Conservation (phyloP, 2,113 vertebrate species). For the Halcyon malimbica region DNA sequence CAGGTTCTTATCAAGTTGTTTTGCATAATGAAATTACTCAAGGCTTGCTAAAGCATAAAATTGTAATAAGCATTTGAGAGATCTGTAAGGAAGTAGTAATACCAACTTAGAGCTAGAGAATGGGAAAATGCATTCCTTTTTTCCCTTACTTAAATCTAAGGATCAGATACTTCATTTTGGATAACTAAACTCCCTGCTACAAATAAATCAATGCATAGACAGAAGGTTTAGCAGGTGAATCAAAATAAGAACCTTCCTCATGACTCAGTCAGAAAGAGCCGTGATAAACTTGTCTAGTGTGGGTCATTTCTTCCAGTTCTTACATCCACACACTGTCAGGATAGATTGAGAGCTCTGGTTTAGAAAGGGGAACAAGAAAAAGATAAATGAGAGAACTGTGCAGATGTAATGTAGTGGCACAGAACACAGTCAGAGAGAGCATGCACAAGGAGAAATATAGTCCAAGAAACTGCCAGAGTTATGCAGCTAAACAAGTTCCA, state of each 20-base stretch:
- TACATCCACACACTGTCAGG: background rate
- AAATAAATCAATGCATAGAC: slow-evolving; percentile 29
- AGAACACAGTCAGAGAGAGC: background rate
- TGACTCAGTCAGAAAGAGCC: slow-evolving; percentile 15
- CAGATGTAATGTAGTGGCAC: background rate
- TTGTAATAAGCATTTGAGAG: background rate
- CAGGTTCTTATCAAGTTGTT: background rate
- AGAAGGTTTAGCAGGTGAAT: slow-evolving; percentile 23
- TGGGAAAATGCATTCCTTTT: background rate
- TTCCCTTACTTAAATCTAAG: background rate
- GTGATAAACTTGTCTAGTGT: slow-evolving; percentile 38
- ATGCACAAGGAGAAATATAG: background rate
- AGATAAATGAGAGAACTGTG: slow-evolving; percentile 17
- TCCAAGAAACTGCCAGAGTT: slow-evolving; percentile 8
- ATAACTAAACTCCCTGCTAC: background rate
- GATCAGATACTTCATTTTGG: background rate
- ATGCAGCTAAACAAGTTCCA: slow-evolving; percentile 26
- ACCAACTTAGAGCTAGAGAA: background rate
- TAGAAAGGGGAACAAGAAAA: background rate
- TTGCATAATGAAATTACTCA: background rate
- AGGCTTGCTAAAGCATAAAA: background rate
- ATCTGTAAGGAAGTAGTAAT: background rate
- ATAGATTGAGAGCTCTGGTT: slow-evolving; percentile 32
- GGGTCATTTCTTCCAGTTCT: slow-evolving; percentile 48
- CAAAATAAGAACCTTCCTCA: slow-evolving; percentile 33